Conservation (phyloP, 2,113 vertebrate genomes). For the Polypterus bichir region DNA sequence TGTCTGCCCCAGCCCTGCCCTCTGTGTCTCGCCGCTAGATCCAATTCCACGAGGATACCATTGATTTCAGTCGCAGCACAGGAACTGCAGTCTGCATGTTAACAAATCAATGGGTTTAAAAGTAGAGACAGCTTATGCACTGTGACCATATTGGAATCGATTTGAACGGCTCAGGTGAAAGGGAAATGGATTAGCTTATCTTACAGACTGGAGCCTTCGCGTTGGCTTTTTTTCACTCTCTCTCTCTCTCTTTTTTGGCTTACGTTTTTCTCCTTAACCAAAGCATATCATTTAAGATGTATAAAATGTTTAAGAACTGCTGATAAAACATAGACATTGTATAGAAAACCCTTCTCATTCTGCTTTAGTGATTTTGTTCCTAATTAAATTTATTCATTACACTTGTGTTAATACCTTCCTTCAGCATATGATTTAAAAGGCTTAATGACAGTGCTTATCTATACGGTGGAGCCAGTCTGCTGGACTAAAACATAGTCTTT, state of each 20-base stretch:
- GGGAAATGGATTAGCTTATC: not conserved
- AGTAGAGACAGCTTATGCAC: not conserved
- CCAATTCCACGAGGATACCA: not conserved
- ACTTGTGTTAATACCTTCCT: not conserved
- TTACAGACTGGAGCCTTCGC: not conserved
- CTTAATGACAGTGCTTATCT: constrained; percentile 1
- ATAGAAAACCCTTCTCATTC: no score
- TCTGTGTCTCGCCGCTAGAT: not conserved
- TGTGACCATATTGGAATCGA: constrained; percentile 6
- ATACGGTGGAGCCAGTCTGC: not conserved
- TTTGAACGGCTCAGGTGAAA: constrained; percentile 3
- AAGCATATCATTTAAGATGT: no score
- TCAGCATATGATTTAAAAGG: not conserved
- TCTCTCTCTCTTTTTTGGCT: no score
- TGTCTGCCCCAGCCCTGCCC: no score
- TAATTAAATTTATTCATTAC: constrained; percentile 1
- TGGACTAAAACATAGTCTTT: not conserved
- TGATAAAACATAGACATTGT: no score
- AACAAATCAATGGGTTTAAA: constrained; percentile 2
- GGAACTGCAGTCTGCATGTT: not conserved
- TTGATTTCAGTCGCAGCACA: constrained; percentile 1
- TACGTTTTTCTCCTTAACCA: no score
- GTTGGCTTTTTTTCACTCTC: no score
- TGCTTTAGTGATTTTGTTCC: no score
- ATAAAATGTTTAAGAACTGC: no score